Evolutionary conservation across 2,797 vertebrate species (phyloP).

Genomic region (Botia almorhae): DNA sequence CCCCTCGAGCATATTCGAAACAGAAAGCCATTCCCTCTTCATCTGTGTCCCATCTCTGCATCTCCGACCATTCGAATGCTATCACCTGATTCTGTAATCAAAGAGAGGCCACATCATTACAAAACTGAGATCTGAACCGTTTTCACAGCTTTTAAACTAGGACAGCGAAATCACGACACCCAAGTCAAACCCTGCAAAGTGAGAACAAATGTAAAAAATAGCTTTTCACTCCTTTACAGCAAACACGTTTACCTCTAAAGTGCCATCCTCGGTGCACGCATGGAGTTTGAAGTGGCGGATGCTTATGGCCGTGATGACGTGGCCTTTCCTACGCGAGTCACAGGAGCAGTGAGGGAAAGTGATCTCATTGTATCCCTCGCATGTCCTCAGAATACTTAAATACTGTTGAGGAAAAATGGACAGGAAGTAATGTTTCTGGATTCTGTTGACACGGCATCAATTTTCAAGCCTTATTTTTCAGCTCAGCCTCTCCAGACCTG

Average conservation of each 20-base stretch:
- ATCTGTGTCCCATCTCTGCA: conserved; percentile 98
- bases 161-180: background rate
- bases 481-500: too few relatives aligned
- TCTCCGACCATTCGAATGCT: conserved; percentile 93
- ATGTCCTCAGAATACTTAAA: conserved; percentile 87
- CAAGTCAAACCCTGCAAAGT: background rate
- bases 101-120: background rate
- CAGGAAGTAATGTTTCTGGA: background rate
- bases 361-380: conserved; percentile 96
- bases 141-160: background rate
- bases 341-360: conserved; percentile 96
- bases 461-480: background rate
- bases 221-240: background rate
- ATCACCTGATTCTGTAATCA: conserved; percentile 92
- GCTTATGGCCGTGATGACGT: conserved; percentile 93
- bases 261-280: conserved; percentile 93
- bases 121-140: conserved; percentile 13
- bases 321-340: conserved; percentile 92
- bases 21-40: conserved; percentile 98
- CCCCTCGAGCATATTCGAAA: conserved; percentile 93
- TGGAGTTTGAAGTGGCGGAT: conserved; percentile 94
- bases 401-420: conserved; percentile 73
- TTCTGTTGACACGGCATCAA: background rate
- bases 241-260: conserved; percentile 81
- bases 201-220: background rate